Evolutionary conservation across 2,888 invertebrate genomes (phyloP).

Genomic region (Hermaeophaga mercurialis): DNA sequence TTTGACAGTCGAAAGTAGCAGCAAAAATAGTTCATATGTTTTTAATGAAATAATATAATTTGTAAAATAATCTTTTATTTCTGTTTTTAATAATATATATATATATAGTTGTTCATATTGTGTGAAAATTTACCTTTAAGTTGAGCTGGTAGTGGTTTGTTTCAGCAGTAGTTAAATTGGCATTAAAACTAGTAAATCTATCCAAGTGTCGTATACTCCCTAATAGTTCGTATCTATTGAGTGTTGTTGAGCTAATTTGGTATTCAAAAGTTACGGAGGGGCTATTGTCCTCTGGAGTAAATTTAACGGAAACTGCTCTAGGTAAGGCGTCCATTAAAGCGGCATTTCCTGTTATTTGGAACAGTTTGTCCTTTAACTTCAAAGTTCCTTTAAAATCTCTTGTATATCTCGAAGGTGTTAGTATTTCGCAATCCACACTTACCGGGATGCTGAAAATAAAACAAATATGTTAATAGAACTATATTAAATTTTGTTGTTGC

Average conservation of each 20-base stretch:
- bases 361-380: slow-evolving; percentile 56
- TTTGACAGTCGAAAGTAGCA: too few species aligned
- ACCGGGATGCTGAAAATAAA: slow-evolving; percentile 46
- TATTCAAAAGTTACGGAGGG: slow-evolving; percentile 49
- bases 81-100: too few species aligned
- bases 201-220: slow-evolving; percentile 54
- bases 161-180: slow-evolving; percentile 52
- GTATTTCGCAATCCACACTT: slow-evolving; percentile 41
- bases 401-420: slow-evolving; percentile 38
- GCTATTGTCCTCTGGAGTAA: slow-evolving; percentile 57
- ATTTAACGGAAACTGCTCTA: slow-evolving; percentile 54
- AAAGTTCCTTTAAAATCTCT: slow-evolving; percentile 56
- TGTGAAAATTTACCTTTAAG: slow-evolving; percentile 48
- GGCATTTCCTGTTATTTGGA: slow-evolving; percentile 56
- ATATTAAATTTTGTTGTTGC: too few species aligned
- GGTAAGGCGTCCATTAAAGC: slow-evolving; percentile 55
- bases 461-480: too few species aligned
- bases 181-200: slow-evolving; percentile 56
- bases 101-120: too few species aligned
- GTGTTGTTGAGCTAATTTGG: slow-evolving; percentile 51
- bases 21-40: too few species aligned
- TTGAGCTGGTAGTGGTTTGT: slow-evolving; percentile 58
- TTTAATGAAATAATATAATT: too few species aligned
- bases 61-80: too few species aligned
- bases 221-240: slow-evolving; percentile 47